These are phyloP conservation scores for Plebejus argus DNA, from an alignment of 2,888 invertebrate genomes.

Conservation along the genomic window DNA sequence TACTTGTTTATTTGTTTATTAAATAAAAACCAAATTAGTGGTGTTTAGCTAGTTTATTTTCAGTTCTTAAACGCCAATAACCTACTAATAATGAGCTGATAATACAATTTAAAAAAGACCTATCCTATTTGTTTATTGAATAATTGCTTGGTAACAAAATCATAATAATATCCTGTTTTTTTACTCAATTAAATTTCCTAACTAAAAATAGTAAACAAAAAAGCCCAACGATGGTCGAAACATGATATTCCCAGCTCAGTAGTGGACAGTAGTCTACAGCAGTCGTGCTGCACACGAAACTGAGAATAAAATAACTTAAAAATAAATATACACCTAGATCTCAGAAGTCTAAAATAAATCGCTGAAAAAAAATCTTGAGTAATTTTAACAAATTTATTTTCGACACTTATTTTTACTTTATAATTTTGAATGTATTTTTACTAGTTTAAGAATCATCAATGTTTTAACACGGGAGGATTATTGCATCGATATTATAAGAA, in stretches of 20 bases:
- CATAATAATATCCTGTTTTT: conserved; percentile 71
- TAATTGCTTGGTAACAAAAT: conserved; percentile 79
- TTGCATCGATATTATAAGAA: conserved; percentile 25
- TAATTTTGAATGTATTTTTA: conserved; percentile 25
- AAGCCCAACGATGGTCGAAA: conserved; percentile 64
- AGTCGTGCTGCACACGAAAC: conserved; percentile 52
- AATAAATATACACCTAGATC: conserved; percentile 60
- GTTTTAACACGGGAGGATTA: background rate
- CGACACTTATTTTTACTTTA: conserved; percentile 1
- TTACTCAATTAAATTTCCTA: conserved; percentile 75
- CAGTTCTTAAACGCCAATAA: conserved; percentile 81
- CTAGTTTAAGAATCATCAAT: conserved; percentile 11
- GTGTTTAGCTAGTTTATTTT: conserved; percentile 80
- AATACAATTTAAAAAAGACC: conserved; percentile 79
- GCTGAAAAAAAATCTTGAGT: conserved; percentile 8
- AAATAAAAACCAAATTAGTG: conserved; percentile 53
- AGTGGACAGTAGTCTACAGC: conserved; percentile 36
- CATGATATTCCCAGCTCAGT: conserved; percentile 48
- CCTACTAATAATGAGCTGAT: conserved; percentile 80
- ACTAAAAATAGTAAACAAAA: conserved; percentile 72
- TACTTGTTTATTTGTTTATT: too few species aligned
- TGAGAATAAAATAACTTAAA: conserved; percentile 71
- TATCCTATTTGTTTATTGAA: conserved; percentile 75
- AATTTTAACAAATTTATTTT: conserved; percentile 20
- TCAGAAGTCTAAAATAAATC: conserved; percentile 55